A percentile compares a stretch with the other conserved stretches of the same genome.
Conservation (phyloP, 2,888 invertebrate genomes). For the Laothoe populi region DNA sequence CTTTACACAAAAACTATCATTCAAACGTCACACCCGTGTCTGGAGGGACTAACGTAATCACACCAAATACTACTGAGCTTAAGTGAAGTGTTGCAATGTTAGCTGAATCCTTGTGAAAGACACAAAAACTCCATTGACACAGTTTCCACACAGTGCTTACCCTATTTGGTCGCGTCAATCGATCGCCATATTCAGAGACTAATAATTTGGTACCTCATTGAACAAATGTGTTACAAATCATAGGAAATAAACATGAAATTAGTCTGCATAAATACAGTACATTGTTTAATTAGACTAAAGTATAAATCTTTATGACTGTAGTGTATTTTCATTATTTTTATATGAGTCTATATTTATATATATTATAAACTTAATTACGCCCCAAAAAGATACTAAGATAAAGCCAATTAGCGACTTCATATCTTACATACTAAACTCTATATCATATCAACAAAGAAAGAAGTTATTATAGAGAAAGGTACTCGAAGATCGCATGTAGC, state of each 20-base stretch:
- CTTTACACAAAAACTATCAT: constrained; percentile 5
- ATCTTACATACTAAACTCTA: no score
- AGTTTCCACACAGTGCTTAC: constrained; percentile 67
- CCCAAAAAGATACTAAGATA: background rate
- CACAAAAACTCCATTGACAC: constrained; percentile 62
- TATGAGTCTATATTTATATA: background rate
- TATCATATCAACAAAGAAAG: no score
- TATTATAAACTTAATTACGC: background rate
- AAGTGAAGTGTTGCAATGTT: constrained; percentile 50
- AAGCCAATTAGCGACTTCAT: background rate
- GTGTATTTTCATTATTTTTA: background rate
- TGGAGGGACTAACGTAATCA: constrained; percentile 12
- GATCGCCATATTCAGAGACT: constrained; percentile 51
- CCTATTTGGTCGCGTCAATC: constrained; percentile 63
- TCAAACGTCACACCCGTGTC: constrained; percentile 12
- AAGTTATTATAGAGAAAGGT: background rate
- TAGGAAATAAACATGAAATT: background rate
- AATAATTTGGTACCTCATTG: constrained; percentile 28
- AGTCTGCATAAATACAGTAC: background rate
- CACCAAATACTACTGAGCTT: constrained; percentile 20
- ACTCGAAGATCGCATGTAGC: no score
- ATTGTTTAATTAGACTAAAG: background rate
- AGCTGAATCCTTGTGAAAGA: constrained; percentile 49
- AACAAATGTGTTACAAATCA: constrained; percentile 27
- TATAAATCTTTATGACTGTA: background rate